phyloP scores from a whole-genome alignment of 2,888 invertebrate species.

The Volucella zonaria region DNA sequence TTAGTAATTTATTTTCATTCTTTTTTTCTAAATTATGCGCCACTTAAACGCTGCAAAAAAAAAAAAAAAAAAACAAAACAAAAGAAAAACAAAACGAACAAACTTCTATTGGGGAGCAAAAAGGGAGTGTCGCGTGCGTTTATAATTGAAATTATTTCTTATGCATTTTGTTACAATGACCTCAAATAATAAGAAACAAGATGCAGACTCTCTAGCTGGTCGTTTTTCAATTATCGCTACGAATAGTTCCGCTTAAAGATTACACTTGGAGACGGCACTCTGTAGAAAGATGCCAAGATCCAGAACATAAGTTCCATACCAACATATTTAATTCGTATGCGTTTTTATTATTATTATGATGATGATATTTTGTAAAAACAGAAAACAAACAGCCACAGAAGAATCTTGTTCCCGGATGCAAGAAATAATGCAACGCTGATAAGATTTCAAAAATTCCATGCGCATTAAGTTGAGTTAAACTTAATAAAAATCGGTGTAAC shows the following conservation, averaged over 20 bases:
- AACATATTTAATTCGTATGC: conserved; percentile 25
- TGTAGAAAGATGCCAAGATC: conserved; percentile 37
- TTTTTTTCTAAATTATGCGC: neutral
- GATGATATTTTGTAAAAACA: conserved; percentile 41
- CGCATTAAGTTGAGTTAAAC: conserved; percentile 47
- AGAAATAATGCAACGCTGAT: conserved; percentile 65
- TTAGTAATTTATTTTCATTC: neutral
- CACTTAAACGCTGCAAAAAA: neutral
- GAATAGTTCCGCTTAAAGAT: conserved; percentile 72
- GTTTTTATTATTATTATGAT: conserved; percentile 1
- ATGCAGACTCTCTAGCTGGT: conserved; percentile 1
- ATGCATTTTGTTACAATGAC: conserved; percentile 51
- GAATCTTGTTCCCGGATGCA: conserved; percentile 69
- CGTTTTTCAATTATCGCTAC: conserved; percentile 40
- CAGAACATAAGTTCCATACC: neutral
- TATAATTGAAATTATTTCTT: neutral
- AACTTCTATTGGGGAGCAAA: too few species aligned
- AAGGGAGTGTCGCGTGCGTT: conserved; percentile 8
- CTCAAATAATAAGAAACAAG: conserved; percentile 22
- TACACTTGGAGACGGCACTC: conserved; percentile 28
- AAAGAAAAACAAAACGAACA: neutral
- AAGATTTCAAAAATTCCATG: conserved; percentile 64
- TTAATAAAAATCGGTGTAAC: conserved; percentile 40
- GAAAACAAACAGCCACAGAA: conserved; percentile 11
- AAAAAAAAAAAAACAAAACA: neutral